Evolutionary conservation across 2,888 invertebrate species (phyloP).

Genomic region (Drosophila austrosaltans): DNA sequence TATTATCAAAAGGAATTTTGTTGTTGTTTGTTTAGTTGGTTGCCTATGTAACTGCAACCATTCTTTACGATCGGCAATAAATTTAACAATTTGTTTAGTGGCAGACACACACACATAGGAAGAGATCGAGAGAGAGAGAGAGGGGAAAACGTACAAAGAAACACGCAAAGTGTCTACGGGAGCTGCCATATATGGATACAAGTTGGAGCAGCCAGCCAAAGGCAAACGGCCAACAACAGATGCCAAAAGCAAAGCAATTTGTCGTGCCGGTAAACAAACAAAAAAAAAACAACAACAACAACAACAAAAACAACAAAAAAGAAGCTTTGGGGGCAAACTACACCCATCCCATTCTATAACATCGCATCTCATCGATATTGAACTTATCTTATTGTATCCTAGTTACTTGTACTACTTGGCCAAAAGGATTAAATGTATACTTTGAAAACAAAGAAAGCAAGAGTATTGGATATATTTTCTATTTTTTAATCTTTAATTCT

Average conservation of each 20-base stretch:
- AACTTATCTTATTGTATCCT: conserved; percentile 13
- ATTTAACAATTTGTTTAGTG: conserved; percentile 81
- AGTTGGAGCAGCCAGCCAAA: conserved; percentile 13
- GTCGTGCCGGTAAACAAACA: conserved; percentile 72
- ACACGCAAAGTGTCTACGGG: conserved; percentile 74
- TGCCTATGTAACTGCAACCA: conserved; percentile 67
- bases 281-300: conserved; percentile 4
- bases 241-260: conserved; percentile 77
- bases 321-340: conserved; percentile 36
- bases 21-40: conserved; percentile 36
- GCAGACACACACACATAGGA: conserved; percentile 50
- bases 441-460: conserved; percentile 36
- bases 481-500: conserved; percentile 37
- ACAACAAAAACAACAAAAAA: conserved; percentile 43
- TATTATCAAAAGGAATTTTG: conserved; percentile 64
- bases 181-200: conserved; percentile 69
- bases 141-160: conserved; percentile 14
- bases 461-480: conserved; percentile 38
- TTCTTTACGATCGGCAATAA: conserved; percentile 81
- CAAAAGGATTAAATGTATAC: not conserved
- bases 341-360: not conserved
- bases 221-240: conserved; percentile 58
- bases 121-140: conserved; percentile 16
- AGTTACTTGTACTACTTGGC: conserved; percentile 33
- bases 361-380: not conserved